Evolutionary conservation across 2,888 invertebrate species (phyloP).

Genomic region (Sphecodes monilicornis): DNA sequence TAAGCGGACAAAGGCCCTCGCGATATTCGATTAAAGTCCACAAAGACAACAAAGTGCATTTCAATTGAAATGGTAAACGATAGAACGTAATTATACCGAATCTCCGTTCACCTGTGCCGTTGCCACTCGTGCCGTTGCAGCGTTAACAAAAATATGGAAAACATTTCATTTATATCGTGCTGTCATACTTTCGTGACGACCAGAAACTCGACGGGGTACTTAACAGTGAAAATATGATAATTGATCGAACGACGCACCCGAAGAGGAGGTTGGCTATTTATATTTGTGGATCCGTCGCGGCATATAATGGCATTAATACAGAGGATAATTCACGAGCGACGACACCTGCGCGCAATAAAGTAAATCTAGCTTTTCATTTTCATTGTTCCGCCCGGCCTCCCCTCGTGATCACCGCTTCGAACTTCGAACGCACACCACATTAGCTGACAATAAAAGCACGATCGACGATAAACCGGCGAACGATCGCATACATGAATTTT

Average conservation of each 20-base stretch:
- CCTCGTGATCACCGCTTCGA: slow-evolving; percentile 56
- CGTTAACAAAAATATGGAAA: not conserved
- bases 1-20: slow-evolving; percentile 25
- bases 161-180: not conserved
- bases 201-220: slow-evolving; percentile 15
- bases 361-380: slow-evolving; percentile 72
- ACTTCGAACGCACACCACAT: slow-evolving; percentile 74
- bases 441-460: slow-evolving; percentile 72
- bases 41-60: slow-evolving; percentile 52
- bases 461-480: slow-evolving; percentile 67
- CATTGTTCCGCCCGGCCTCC: slow-evolving; percentile 65
- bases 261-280: slow-evolving; percentile 62
- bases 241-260: slow-evolving; percentile 13
- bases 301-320: slow-evolving; percentile 59
- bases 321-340: slow-evolving; percentile 64
- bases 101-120: slow-evolving; percentile 28
- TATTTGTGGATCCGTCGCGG: slow-evolving; percentile 52
- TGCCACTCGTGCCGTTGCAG: not conserved
- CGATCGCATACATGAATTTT: slow-evolving; percentile 68
- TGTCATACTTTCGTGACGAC: not conserved
- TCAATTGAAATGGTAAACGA: slow-evolving; percentile 53
- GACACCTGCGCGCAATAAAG: slow-evolving; percentile 73
- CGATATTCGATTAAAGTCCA: slow-evolving; percentile 47
- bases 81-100: slow-evolving; percentile 34
- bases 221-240: slow-evolving; percentile 61